Conservation (phyloP, 2,113 vertebrate genomes). For the Puffinus mauretanicus region DNA sequence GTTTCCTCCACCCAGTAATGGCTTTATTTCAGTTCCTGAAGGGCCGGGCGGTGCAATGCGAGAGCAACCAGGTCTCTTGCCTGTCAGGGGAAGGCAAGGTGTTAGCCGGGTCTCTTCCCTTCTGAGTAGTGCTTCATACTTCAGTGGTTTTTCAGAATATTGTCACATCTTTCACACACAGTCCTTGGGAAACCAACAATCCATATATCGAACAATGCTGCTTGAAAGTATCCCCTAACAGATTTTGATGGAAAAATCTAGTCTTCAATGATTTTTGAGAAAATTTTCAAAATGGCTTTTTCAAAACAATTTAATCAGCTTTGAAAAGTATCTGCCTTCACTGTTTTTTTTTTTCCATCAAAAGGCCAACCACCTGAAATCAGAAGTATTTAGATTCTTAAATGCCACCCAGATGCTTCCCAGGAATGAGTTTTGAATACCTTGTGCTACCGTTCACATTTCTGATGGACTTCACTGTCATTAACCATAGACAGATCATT, state of each 20-base stretch:
- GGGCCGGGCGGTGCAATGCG: rapidly evolving
- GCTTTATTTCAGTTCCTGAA: not conserved
- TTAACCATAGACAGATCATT: not conserved
- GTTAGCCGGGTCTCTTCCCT: not conserved
- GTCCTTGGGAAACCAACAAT: not conserved
- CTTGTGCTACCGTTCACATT: not conserved
- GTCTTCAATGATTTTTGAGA: not conserved
- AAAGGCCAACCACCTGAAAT: not conserved
- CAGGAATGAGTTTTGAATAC: not conserved
- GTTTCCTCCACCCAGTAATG: not conserved
- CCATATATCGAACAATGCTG: not conserved
- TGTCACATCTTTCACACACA: not conserved
- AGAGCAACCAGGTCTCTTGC: not conserved
- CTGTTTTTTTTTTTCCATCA: not conserved
- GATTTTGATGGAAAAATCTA: not conserved
- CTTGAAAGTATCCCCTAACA: not conserved
- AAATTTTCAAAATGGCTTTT: not conserved
- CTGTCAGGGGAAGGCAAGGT: not conserved
- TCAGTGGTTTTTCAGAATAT: not conserved
- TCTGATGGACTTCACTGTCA: not conserved
- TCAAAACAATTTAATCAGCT: not conserved
- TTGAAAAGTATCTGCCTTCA: not conserved
- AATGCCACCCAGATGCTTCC: not conserved
- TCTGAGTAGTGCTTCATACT: not conserved
- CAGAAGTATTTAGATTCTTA: not conserved